phyloP scores from a whole-genome alignment of 1,140 invertebrate genomes.

The Bombus confusus region DNA sequence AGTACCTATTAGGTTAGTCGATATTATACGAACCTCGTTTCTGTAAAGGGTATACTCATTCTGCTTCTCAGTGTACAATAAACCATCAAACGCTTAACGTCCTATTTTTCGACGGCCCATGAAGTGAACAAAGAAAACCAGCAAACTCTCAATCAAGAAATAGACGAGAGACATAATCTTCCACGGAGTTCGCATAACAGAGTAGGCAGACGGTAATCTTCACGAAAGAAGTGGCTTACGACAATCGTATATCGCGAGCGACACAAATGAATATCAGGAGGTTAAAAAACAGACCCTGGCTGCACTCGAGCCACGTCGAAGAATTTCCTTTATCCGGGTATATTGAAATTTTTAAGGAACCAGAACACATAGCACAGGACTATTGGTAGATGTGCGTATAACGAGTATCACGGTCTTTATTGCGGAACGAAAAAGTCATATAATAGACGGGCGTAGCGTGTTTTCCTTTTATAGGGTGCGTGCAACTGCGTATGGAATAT shows the following conservation, averaged over 20 bases:
- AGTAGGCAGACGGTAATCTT: background rate
- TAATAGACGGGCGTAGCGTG: conserved; percentile 56
- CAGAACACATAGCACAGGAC: background rate
- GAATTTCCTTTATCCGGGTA: conserved; percentile 55
- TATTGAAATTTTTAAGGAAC: conserved; percentile 76
- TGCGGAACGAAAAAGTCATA: conserved; percentile 59
- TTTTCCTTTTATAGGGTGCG: conserved; percentile 74
- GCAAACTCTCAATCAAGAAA: too few relatives aligned
- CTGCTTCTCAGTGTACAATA: too few relatives aligned
- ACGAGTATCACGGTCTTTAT: conserved; percentile 66
- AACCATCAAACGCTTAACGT: too few relatives aligned
- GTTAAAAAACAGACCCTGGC: background rate
- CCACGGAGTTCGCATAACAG: background rate
- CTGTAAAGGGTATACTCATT: too few relatives aligned
- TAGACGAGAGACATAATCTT: too few relatives aligned
- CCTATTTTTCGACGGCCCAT: too few relatives aligned
- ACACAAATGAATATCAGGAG: background rate
- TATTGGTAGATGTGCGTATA: conserved; percentile 25
- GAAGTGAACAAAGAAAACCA: too few relatives aligned
- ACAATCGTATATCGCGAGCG: background rate
- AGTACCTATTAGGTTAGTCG: too few relatives aligned
- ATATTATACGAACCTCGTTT: too few relatives aligned
- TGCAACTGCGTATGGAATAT: conserved; percentile 75
- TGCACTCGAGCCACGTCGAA: conserved; percentile 11
- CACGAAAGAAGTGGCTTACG: too few relatives aligned